phyloP scores from a whole-genome alignment of 2,113 vertebrate species.

The Elanus axillaris region DNA sequence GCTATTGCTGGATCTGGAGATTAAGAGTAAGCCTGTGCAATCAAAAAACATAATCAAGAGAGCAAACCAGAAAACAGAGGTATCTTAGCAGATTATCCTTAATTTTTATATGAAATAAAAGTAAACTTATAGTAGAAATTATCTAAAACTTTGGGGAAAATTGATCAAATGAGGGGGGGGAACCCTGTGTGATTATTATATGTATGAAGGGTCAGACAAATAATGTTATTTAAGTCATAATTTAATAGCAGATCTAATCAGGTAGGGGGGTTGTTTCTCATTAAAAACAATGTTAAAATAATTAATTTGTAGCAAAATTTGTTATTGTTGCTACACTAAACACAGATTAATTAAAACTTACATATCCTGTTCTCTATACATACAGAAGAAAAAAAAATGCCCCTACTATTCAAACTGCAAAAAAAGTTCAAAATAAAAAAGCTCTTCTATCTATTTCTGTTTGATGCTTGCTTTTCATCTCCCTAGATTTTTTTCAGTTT shows the following conservation, averaged over 20 bases:
- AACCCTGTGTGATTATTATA: background rate
- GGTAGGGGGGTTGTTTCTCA: background rate
- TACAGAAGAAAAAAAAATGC: background rate
- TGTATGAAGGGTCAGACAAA: background rate
- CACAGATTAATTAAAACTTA: background rate
- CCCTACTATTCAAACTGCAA: background rate
- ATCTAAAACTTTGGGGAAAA: background rate
- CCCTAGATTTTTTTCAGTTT: background rate
- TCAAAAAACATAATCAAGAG: background rate
- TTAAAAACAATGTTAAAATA: background rate
- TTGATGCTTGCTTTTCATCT: background rate
- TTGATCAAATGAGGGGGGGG: background rate
- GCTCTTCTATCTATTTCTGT: rapidly evolving
- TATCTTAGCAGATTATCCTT: background rate
- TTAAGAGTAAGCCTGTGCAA: background rate
- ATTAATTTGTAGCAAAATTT: background rate
- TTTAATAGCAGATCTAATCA: background rate
- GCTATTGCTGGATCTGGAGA: background rate
- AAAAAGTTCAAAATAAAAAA: background rate
- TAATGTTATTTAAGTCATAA: background rate
- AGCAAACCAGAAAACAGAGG: background rate
- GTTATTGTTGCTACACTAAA: background rate
- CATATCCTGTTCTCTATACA: background rate
- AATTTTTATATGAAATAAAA: background rate
- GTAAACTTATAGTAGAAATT: background rate